Evolutionary conservation across 2,113 vertebrate species (phyloP), one percentile per base, ranked within the genome.

Genomic region (Myotis brandtii): DNA sequence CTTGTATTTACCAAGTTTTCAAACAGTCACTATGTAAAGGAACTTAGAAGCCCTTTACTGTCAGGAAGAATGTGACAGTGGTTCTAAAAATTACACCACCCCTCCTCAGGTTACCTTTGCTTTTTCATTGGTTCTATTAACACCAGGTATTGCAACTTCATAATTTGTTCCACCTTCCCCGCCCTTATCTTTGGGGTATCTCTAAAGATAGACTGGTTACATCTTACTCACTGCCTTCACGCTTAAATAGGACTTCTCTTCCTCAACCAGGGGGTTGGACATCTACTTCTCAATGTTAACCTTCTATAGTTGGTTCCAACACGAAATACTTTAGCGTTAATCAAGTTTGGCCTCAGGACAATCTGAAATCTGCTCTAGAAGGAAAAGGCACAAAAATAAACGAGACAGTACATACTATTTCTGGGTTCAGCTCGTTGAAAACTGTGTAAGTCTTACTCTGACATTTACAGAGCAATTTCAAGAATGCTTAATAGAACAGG

Each of bases 391-490:
- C 54, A 82, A 79, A 82, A 82, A 76, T 34, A 67, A 91, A 79
- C 21, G 27, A 80, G 37, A 23, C 30, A 54, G 67, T 34, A 23
- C 66, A 50, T 46, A 12, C 91, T 95, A 86, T 94, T 89, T 88
- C 67, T 83, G 54, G 67, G 37, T 69, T 93, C 17, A 16, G 43
- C 40, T 69, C 3, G 2, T 48, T 82, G 64, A 95, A 89, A 85
- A 72, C n/a, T 46, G 77, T 86, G 86, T 43, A 70, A 91, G 66
- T 64, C 82, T 73, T 52, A 16, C 30, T 87, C 9, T 94, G 93
- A 82, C 82, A 96, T 96, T 97, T 97, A 82, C 27, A 89, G 40
- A 91, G 79, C 6, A 56, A 48, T 93, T 86, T 72, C 54, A 92
- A 92, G 80, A 95, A 85, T 92, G 64, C 37, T 89, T 93, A 81